phyloP scores from a whole-genome alignment of 1,140 invertebrate species.

The Aphaenogaster rudis region DNA sequence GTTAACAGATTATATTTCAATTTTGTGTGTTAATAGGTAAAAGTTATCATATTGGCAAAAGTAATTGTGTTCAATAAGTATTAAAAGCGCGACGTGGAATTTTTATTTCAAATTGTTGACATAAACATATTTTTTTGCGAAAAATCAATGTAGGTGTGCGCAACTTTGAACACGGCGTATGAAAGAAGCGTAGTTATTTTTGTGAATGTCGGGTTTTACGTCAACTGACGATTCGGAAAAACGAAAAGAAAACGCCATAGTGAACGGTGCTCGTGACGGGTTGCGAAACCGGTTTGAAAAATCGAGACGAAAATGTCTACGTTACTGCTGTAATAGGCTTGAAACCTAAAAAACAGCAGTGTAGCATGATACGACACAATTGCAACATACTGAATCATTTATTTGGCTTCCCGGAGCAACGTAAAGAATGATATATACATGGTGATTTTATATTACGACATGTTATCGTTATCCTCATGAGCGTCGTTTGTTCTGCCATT shows the following conservation, averaged over 20 bases:
- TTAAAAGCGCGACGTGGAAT: neutral
- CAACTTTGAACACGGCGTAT: neutral
- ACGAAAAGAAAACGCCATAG: neutral
- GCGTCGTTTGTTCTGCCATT: slow-evolving; percentile 11
- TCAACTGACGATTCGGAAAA: neutral
- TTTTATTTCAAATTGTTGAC: neutral
- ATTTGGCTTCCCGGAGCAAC: neutral
- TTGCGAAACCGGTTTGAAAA: slow-evolving; percentile 5
- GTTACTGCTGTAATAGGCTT: neutral
- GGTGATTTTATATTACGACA: slow-evolving; percentile 3
- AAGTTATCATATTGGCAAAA: neutral
- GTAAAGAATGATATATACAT: neutral
- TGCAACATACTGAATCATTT: neutral
- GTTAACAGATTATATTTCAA: neutral
- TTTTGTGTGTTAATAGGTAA: neutral
- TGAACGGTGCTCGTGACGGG: neutral
- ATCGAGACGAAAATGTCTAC: neutral
- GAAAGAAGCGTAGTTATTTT: slow-evolving; percentile 30
- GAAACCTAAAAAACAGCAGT: neutral
- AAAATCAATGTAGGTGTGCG: neutral
- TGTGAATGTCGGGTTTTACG: slow-evolving; percentile 28
- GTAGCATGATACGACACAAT: neutral
- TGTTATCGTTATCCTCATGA: slow-evolving; percentile 8
- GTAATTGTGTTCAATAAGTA: neutral
- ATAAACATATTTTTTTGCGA: neutral